These are phyloP conservation scores for Phortica okadai DNA, from an alignment of 2,888 invertebrate genomes.

Conservation along the genomic window DNA sequence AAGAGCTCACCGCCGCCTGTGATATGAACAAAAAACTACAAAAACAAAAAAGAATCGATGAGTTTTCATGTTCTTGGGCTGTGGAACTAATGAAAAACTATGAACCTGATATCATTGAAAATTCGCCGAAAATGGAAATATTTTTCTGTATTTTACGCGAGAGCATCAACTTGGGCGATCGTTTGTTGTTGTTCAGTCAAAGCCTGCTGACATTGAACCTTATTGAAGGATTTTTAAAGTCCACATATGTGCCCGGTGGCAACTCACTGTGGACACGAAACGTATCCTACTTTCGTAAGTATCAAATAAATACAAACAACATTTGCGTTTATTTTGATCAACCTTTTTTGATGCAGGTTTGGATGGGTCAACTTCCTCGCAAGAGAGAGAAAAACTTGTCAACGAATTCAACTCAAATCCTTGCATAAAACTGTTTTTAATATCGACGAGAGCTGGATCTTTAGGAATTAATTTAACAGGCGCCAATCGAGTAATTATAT, in stretches of 20 bases:
- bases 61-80: constrained; percentile 93
- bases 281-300: constrained; percentile 92
- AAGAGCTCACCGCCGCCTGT: constrained; percentile 39
- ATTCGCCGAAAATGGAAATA: constrained; percentile 96
- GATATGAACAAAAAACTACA: constrained; percentile 77
- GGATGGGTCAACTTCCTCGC: constrained; percentile 96
- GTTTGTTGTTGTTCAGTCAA: constrained; percentile 96
- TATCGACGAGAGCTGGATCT: constrained; percentile 97
- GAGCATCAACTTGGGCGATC: constrained; percentile 90
- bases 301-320: constrained; percentile 57
- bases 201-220: constrained; percentile 96
- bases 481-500: constrained; percentile 97
- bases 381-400: constrained; percentile 96
- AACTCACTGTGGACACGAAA: constrained; percentile 90
- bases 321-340: too few species aligned
- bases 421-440: constrained; percentile 92
- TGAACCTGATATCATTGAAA: constrained; percentile 90
- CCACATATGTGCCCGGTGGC: constrained; percentile 82
- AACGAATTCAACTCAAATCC: constrained; percentile 96
- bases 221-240: constrained; percentile 94
- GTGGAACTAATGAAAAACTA: constrained; percentile 90
- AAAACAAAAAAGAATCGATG: constrained; percentile 81
- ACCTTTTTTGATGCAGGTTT: constrained; percentile 79
- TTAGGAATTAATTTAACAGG: constrained; percentile 98
- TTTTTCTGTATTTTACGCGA: constrained; percentile 94